Conservation (phyloP, 2,888 invertebrate species). For the Amblyteles armatorius region DNA sequence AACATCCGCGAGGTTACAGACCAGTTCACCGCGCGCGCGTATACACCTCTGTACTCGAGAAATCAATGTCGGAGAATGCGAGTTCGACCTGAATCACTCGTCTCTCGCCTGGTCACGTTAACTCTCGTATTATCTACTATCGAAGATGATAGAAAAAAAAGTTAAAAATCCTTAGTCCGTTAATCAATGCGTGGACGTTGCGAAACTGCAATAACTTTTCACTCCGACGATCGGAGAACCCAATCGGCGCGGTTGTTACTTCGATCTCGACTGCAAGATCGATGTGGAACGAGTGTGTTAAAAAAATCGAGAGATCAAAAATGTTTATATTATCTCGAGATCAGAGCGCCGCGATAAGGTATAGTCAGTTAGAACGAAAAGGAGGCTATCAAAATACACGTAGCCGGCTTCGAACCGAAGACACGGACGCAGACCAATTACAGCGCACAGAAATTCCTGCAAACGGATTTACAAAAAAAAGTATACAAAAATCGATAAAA, state of each 20-base stretch:
- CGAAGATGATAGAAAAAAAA: background rate
- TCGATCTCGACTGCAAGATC: slow-evolving; percentile 11
- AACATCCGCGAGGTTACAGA: slow-evolving; percentile 27
- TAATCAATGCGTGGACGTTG: slow-evolving; percentile 1
- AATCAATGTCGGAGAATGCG: slow-evolving; percentile 25
- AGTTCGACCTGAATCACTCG: slow-evolving; percentile 28
- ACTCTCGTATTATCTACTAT: background rate
- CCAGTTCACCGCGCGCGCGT: slow-evolving; percentile 29
- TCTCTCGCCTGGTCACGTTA: background rate
- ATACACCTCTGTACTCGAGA: slow-evolving; percentile 12
- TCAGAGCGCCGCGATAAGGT: background rate
- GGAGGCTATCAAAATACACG: slow-evolving; percentile 6
- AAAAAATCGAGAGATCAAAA: background rate
- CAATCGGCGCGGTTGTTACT: background rate
- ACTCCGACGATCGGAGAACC: background rate
- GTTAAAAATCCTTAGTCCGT: background rate
- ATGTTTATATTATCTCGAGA: slow-evolving; percentile 4
- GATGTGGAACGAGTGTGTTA: background rate
- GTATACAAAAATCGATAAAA: background rate
- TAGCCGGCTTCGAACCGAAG: background rate
- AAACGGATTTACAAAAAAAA: background rate
- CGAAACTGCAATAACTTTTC: background rate
- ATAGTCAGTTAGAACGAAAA: background rate
- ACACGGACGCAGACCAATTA: background rate
- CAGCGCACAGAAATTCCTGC: background rate